Base-by-base conservation (phyloP, 2,797 vertebrate species). In the Falco biarmicus region DNA sequence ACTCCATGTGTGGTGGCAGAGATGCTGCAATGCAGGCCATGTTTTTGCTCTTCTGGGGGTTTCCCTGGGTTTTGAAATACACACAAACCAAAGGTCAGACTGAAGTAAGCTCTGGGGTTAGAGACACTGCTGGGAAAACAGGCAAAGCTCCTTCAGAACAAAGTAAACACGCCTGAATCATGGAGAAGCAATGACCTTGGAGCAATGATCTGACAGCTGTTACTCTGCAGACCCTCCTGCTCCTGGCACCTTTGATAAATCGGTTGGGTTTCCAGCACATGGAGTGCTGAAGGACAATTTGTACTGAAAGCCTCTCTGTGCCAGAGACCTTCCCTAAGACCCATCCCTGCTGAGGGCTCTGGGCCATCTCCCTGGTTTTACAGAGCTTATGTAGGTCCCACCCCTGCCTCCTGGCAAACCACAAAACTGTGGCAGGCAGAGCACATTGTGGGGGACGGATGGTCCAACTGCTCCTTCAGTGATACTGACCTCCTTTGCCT, bases 181-280 rank as follows among this genome's bases (percentile, higher is more conserved):
- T 0, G 1, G 56, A 63, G 20, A 14, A 77, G 24, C 0, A 0
- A 63, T 11, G 31, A 39, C 31, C 22, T 2, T 31, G 31, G 21
- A 11, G 25, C 13, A 39, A 37, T 5, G 11, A 26, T n/a, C 54
- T 71, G 47, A 61, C 66, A 77, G 50, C 6, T 48, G 13, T n/a
- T 85, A 13, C 47, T 76, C 18, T 57, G 41, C 50, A 77, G 41
- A 29, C 50, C 28, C 34, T 63, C 20, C 48, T 53, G 28, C 24
- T n/a, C 31, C 50, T 54, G 61, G 25, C 12, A 39, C 19, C 31
- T 64, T 43, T 1, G 1, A 51, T 32, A 57, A 39, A 69, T 21
- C 6, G 10, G 6, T 29, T 25, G 39, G 7, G 5, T 74, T 82
- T 89, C 54, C 48, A 54, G 6, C 0, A 0, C 32, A 54, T 21